Evolutionary conservation across 2,797 vertebrate genomes (phyloP).

Genomic region (Apogon hyalosoma): DNA sequence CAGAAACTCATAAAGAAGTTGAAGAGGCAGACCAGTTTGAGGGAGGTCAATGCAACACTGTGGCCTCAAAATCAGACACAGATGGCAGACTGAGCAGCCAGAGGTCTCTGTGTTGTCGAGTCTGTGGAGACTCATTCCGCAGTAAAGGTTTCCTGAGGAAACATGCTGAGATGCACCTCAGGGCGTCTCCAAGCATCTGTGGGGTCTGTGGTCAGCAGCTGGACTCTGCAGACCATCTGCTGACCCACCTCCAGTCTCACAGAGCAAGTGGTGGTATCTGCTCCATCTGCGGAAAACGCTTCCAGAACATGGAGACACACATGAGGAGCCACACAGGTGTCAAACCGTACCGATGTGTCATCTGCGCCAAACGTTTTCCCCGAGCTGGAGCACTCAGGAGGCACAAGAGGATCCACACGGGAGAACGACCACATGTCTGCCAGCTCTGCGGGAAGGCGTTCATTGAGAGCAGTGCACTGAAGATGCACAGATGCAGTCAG

Average conservation of each 20-base stretch:
- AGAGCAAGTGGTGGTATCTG: constrained; percentile 38
- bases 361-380: constrained; percentile 58
- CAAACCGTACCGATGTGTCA: constrained; percentile 48
- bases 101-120: constrained; percentile 32
- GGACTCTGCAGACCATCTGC: constrained; percentile 29
- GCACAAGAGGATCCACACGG: constrained; percentile 57
- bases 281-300: constrained; percentile 40
- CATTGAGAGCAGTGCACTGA: constrained; percentile 31
- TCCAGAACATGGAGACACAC: constrained; percentile 58
- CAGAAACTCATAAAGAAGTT: background rate
- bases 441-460: constrained; percentile 54
- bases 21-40: background rate
- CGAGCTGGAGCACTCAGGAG: constrained; percentile 51
- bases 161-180: constrained; percentile 50
- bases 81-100: background rate
- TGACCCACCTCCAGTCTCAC: constrained; percentile 55
- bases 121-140: constrained; percentile 52
- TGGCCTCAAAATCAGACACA: background rate
- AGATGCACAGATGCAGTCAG: constrained; percentile 41
- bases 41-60: background rate
- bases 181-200: constrained; percentile 28
- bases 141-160: constrained; percentile 51
- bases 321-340: constrained; percentile 55
- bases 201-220: constrained; percentile 52
- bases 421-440: constrained; percentile 66